Percentiles rank a stretch among this genome's conserved stretches.
Evolutionary conservation across 2,113 vertebrate species (phyloP).

Genomic region (Scartelaos histophorus): DNA sequence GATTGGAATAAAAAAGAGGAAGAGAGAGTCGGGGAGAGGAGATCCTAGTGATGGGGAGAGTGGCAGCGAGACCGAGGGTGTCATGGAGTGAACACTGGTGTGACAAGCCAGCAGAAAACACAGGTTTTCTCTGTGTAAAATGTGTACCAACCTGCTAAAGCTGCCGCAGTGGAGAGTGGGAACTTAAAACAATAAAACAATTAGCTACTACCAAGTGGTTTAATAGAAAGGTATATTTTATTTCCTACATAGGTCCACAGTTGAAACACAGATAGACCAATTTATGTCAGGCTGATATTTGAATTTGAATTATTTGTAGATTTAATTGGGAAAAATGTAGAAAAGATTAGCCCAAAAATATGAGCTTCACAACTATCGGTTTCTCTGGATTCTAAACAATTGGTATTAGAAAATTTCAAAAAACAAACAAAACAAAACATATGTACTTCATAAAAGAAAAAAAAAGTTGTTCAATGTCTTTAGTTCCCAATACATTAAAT

Average conservation of each 20-base stretch:
- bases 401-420: no score
- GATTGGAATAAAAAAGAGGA: slow-evolving; percentile 43
- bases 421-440: no score
- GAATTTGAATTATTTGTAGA: no score
- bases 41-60: slow-evolving; percentile 60
- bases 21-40: slow-evolving; percentile 22
- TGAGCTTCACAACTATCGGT: no score
- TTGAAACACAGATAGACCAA: no score
- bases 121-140: slow-evolving; percentile 38
- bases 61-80: slow-evolving; percentile 48
- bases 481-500: not conserved
- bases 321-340: no score
- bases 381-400: no score
- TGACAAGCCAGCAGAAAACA: slow-evolving; percentile 55
- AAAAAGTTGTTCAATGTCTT: not conserved
- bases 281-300: no score
- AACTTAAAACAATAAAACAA: slow-evolving; percentile 12
- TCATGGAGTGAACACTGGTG: slow-evolving; percentile 50
- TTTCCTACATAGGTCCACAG: no score
- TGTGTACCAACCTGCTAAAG: slow-evolving; percentile 30
- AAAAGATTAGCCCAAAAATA: no score
- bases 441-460: not conserved
- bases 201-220: not conserved
- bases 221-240: not conserved
- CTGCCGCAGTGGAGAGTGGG: slow-evolving; percentile 26